Evolutionary conservation across 2,888 invertebrate species (phyloP), one percentile per base, ranked within the genome.

Genomic region (Mactromeris polynyma): DNA sequence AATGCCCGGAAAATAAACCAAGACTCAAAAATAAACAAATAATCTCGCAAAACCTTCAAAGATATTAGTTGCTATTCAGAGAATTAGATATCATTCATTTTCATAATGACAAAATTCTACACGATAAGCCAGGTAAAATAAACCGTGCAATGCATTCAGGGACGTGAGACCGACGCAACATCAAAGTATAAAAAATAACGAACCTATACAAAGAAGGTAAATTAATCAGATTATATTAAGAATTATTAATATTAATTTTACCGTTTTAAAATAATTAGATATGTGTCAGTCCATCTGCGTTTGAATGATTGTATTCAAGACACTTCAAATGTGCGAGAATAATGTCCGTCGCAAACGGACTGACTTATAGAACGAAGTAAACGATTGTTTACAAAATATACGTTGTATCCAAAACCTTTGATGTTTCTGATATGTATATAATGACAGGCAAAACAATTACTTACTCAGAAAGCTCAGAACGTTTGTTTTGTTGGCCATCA

Each of bases 391-490:
- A n/a, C n/a, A n/a, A n/a, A n/a, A n/a, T n/a, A n/a, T n/a, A n/a
- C n/a, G n/a, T n/a, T n/a, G n/a, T n/a, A n/a, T n/a, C n/a, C n/a
- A n/a, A n/a, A n/a, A n/a, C n/a, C n/a, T n/a, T n/a, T n/a, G n/a
- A n/a, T n/a, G n/a, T n/a, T n/a, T n/a, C n/a, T n/a, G n/a, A n/a
- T n/a, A n/a, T n/a, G 42, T 42, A 14, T 9, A 42, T 6, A 42
- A 42, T 9, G 14, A 42, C 42, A 42, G 42, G 14, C 7, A 42
- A n/a, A 6, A n/a, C 6, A 64, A 9, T 26, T 46, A 89, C 93
- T 93, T 91, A 95, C 95, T 95, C 81, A 94, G 85, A 31, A 94
- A 92, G 77, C 89, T 94, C 11, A 94, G 91, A 26, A 94, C 88
- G 2, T 93, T 90, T 19, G 93, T 87, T 89, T 94, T 95, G 40